Evolutionary conservation across 2,113 vertebrate genomes (phyloP), one percentile per base, ranked within the genome.

Genomic region (Albula goreensis): DNA sequence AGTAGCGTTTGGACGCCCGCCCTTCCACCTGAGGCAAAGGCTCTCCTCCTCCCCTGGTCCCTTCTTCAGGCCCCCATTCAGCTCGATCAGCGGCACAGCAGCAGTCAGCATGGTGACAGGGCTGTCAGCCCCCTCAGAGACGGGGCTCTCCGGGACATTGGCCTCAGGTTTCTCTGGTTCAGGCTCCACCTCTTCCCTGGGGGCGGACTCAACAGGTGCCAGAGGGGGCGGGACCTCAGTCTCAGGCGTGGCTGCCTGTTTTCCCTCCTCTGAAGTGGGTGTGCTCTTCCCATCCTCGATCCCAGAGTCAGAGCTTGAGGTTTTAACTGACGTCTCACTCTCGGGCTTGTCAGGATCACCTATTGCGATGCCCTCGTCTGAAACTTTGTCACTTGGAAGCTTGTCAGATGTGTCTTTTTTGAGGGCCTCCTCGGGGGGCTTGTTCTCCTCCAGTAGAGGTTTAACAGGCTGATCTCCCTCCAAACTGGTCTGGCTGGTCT

Each of bases 401-500:
- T 90, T 83, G 0, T 91, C 90, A 15, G 57, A 9, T 1, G 0
- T 53, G 31, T 92, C 91, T 74, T 88, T 88, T 78, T 13, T 66
- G 2, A 84, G 70, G 1, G 66, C 86, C 19, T 48, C 90, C 80
- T 1, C 90, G 1, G 90, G 87, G 0, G 70, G 60, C 83, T 88
- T 83, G 13, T 50, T 19, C 53, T 86, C 78, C 0, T 83, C n/a
- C 1, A 15, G 80, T 82, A 79, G 56, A 50, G 48, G 78, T 85
- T 89, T 86, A 56, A 56, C 2, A 85, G 83, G 66, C 74, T 95
- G 95, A 82, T 96, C 95, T 0, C 91, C 94, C 11, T 96, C 94
- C 83, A 97, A 90, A 87, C 95, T 97, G 88, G 94, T 91, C 90
- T 96, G 96, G 92, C 94, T 97, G 0, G 49, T 94, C 87, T 96